phyloP scores from a whole-genome alignment of 2,888 invertebrate genomes.

The Agrilus cyanescens region DNA sequence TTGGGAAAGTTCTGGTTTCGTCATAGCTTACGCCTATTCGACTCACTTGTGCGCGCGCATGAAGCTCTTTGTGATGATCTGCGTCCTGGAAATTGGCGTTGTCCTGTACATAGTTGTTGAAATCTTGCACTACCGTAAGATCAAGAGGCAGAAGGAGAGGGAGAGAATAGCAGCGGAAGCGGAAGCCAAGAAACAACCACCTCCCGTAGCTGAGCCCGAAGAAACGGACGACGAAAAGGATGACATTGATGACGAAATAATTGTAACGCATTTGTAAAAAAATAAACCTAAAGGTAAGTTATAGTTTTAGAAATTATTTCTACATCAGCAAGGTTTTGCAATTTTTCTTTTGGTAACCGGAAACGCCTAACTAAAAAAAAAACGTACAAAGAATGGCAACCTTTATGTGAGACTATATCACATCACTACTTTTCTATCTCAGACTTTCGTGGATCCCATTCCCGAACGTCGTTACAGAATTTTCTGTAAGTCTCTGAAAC shows the following conservation, averaged over 20 bases:
- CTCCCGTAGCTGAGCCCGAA: conserved; percentile 41
- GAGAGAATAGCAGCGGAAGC: conserved; percentile 49
- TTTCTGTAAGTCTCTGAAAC: too few species aligned
- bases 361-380: too few species aligned
- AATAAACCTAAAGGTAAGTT: conserved; percentile 9
- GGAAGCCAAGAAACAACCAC: conserved; percentile 41
- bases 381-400: too few species aligned
- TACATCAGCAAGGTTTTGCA: too few species aligned
- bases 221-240: conserved; percentile 80
- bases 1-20: conserved; percentile 85
- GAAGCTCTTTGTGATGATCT: conserved; percentile 76
- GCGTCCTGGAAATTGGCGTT: conserved; percentile 62
- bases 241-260: conserved; percentile 79
- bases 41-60: conserved; percentile 74
- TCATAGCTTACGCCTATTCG: conserved; percentile 80
- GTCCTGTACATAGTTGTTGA: conserved; percentile 72
- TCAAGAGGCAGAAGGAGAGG: conserved; percentile 59
- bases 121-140: conserved; percentile 71
- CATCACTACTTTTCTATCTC: too few species aligned
- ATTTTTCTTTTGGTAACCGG: too few species aligned
- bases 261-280: conserved; percentile 67
- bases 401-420: too few species aligned
- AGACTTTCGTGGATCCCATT: too few species aligned
- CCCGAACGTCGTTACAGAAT: too few species aligned
- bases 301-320: too few species aligned